Evolutionary conservation across 2,113 vertebrate species (phyloP).

Genomic region (Thunnus thynnus): DNA sequence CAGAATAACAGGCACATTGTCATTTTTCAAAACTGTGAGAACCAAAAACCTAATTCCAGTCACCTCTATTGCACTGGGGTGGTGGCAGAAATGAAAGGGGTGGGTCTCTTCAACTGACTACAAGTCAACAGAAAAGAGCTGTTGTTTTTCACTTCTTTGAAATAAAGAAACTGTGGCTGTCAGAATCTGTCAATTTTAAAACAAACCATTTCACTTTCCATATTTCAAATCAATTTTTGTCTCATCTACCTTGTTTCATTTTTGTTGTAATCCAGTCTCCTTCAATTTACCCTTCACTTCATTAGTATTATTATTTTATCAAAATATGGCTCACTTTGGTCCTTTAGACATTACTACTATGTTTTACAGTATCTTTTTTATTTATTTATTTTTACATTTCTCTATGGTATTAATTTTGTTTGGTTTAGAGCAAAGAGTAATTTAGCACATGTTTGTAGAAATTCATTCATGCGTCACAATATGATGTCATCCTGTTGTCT

Average conservation of each 20-base stretch:
- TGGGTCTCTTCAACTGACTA: too few species aligned
- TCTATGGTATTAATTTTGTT: background rate
- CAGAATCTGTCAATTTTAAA: background rate
- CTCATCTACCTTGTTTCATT: background rate
- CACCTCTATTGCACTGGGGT: too few species aligned
- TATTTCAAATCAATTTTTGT: too few species aligned
- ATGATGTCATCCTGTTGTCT: background rate
- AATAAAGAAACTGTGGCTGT: background rate
- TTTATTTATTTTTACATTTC: background rate
- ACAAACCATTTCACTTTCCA: background rate
- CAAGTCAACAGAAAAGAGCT: background rate
- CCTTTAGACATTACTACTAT: too few species aligned
- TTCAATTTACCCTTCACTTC: background rate
- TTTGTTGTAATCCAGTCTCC: background rate
- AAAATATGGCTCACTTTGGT: background rate
- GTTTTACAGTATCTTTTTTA: too few species aligned
- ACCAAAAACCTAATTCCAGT: too few species aligned
- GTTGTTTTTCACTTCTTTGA: background rate
- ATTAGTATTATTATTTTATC: background rate
- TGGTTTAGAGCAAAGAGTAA: constrained; percentile 9
- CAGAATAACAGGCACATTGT: too few species aligned
- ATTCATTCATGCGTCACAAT: constrained; percentile 15
- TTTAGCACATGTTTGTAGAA: background rate
- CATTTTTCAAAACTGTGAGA: too few species aligned
- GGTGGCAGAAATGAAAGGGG: too few species aligned